These are phyloP conservation scores for Rhamnusium bicolor DNA, from an alignment of 2,888 invertebrate genomes.

Conservation along the genomic window DNA sequence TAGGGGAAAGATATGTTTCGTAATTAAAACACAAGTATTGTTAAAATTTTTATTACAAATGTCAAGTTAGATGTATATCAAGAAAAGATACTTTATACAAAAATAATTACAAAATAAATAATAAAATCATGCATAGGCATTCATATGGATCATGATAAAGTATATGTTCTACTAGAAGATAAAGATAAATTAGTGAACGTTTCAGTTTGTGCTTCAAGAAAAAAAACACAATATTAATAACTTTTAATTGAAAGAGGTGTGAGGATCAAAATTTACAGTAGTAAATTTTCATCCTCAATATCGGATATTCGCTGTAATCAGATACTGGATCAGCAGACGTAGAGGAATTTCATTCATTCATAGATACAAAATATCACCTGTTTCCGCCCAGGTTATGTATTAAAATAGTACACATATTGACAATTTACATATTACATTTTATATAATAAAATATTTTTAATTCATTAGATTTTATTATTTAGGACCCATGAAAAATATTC, in stretches of 20 bases:
- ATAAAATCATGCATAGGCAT: constrained; percentile 11
- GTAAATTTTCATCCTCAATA: too few species aligned
- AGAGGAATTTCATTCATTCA: background rate
- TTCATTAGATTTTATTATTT: constrained; percentile 5
- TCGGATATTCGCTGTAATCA: too few species aligned
- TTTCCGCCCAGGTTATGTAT: constrained; percentile 8
- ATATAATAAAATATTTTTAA: constrained; percentile 2
- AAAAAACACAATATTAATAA: background rate
- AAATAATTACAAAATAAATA: constrained; percentile 34
- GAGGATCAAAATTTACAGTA: background rate
- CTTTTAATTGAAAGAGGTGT: background rate
- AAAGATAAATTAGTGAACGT: constrained; percentile 13
- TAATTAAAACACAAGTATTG: background rate
- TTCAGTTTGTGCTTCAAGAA: constrained; percentile 15
- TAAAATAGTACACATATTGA: constrained; percentile 6
- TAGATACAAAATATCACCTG: background rate
- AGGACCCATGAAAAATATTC: background rate
- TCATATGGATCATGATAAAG: constrained; percentile 12
- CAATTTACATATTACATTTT: background rate
- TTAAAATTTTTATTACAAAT: constrained; percentile 26
- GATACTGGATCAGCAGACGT: background rate
- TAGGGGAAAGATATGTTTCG: background rate
- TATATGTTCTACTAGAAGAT: constrained; percentile 3
- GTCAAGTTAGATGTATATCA: constrained; percentile 23
- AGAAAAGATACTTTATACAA: constrained; percentile 30